Percentiles rank a stretch among this genome's conserved stretches.
Evolutionary conservation across 2,113 vertebrate species (phyloP).

Genomic region (Calidris pygmaea): DNA sequence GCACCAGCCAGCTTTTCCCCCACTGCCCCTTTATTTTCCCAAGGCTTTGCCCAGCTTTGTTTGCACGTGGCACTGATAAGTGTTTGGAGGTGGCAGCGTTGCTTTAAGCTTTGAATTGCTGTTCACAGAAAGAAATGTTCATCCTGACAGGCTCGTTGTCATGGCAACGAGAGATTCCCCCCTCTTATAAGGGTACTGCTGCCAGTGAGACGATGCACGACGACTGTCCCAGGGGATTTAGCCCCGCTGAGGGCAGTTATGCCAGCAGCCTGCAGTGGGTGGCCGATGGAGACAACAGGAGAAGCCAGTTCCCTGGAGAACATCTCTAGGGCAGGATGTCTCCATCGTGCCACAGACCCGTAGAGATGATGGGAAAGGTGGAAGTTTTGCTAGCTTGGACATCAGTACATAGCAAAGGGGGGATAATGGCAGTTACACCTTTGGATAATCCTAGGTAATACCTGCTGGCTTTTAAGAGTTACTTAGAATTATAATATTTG

Average conservation of each 20-base stretch:
- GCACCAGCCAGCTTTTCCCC: not conserved
- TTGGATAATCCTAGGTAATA: not conserved
- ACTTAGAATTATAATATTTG: not conserved
- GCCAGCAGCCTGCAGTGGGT: accelerated
- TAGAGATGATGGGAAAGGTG: not conserved
- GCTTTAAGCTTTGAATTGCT: conserved; percentile 16
- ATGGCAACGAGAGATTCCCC: conserved; percentile 37
- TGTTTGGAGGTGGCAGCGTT: not conserved
- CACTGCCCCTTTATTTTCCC: not conserved
- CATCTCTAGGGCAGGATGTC: accelerated
- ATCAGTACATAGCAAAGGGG: not conserved
- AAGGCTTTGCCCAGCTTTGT: conserved; percentile 2
- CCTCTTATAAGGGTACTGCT: not conserved
- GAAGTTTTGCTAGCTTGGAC: not conserved
- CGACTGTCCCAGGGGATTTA: not conserved
- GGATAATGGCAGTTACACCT: not conserved
- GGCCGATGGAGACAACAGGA: not conserved
- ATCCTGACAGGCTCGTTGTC: conserved; percentile 20
- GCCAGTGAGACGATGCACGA: not conserved
- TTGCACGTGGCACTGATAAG: not conserved
- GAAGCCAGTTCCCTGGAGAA: accelerated
- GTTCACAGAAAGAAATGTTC: not conserved
- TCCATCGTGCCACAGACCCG: not conserved
- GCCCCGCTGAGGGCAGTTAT: not conserved
- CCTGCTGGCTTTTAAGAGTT: not conserved